These are phyloP conservation scores for Zingel zingel DNA, from an alignment of 2,113 vertebrate genomes.

Conservation along the genomic window DNA sequence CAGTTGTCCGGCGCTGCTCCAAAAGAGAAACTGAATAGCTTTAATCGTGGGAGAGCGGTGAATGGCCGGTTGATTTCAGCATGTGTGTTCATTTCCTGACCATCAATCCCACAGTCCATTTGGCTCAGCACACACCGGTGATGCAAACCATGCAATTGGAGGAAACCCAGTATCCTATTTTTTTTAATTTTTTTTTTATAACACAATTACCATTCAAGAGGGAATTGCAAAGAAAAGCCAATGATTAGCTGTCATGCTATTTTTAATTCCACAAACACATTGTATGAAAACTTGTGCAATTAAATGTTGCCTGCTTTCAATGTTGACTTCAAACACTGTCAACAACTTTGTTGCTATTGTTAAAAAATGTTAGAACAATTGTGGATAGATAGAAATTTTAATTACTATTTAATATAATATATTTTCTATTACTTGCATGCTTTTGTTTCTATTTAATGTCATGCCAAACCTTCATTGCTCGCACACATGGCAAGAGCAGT, in stretches of 20 bases:
- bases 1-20: conserved; percentile 59
- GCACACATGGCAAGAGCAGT: conserved; percentile 20
- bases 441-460: conserved; percentile 55
- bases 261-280: conserved; percentile 60
- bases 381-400: conserved; percentile 31
- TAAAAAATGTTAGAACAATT: conserved; percentile 43
- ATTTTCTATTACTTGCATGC: conserved; percentile 25
- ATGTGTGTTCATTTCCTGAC: conserved; percentile 82
- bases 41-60: conserved; percentile 73
- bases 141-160: conserved; percentile 76
- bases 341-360: conserved; percentile 48
- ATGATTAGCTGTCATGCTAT: conserved; percentile 67
- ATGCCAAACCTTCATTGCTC: conserved; percentile 38
- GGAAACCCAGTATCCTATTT: conserved; percentile 60
- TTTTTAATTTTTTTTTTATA: conserved; percentile 43
- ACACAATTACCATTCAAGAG: conserved; percentile 65
- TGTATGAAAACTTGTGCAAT: conserved; percentile 40
- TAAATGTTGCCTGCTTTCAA: conserved; percentile 40
- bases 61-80: conserved; percentile 75
- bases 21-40: conserved; percentile 74
- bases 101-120: conserved; percentile 79
- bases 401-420: too few species aligned
- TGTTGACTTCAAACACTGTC: conserved; percentile 54
- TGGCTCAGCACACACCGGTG: conserved; percentile 66
- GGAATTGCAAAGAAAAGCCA: conserved; percentile 70